Conservation (phyloP, 2,888 invertebrate species). For the Augiades crinisus region DNA sequence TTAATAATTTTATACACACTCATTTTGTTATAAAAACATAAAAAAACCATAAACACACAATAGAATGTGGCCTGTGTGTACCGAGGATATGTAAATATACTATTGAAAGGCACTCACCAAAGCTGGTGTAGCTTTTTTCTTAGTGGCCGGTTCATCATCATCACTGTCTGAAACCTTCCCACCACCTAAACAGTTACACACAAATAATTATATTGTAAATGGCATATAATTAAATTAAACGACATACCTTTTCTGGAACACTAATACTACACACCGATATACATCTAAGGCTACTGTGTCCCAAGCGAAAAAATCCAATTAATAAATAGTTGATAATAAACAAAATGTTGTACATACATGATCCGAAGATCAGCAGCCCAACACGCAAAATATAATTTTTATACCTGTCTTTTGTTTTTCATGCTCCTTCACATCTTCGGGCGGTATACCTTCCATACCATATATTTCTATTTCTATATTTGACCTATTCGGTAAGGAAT, state of each 20-base stretch:
- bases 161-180: slow-evolving; percentile 91
- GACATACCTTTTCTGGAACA: slow-evolving; percentile 45
- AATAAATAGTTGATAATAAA: slow-evolving; percentile 16
- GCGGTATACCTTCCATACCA: slow-evolving; percentile 99
- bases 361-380: slow-evolving; percentile 54
- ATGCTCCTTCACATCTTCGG: slow-evolving; percentile 96
- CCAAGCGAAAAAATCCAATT: slow-evolving; percentile 53
- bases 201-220: slow-evolving; percentile 34
- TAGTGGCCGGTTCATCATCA: slow-evolving; percentile 90
- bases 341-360: slow-evolving; percentile 59
- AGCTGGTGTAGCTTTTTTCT: slow-evolving; percentile 85
- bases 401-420: slow-evolving; percentile 91
- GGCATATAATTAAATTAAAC: slow-evolving; percentile 21
- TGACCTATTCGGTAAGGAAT: slow-evolving; percentile 97
- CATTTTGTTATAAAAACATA: too few relatives aligned
- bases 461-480: slow-evolving; percentile 99
- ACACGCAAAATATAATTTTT: slow-evolving; percentile 44
- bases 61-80: background rate
- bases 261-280: slow-evolving; percentile 65
- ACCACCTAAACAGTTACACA: slow-evolving; percentile 64
- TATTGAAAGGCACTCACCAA: slow-evolving; percentile 53
- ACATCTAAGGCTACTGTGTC: slow-evolving; percentile 60
- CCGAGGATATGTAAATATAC: background rate
- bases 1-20: too few relatives aligned
- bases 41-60: too few relatives aligned